Conservation (phyloP, 2,797 vertebrate species). For the Acanthopagrus latus region DNA sequence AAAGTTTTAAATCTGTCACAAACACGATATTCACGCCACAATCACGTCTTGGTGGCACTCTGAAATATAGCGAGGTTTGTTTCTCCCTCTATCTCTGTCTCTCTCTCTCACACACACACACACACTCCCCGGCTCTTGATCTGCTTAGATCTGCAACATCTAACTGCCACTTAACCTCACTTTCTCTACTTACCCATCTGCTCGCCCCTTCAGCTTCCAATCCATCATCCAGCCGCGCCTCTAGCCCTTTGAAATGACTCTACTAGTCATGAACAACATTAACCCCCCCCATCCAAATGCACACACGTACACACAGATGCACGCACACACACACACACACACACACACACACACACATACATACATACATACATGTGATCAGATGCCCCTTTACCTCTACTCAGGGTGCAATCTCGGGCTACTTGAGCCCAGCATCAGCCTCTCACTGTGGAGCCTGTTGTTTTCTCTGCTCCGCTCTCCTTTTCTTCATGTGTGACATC, state of each 20-base stretch:
- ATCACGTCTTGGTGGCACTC: conserved; percentile 49
- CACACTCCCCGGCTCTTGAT: conserved; percentile 69
- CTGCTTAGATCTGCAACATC: conserved; percentile 86
- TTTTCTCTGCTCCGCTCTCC: conserved; percentile 81
- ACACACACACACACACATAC: conserved; percentile 18
- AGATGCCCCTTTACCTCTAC: conserved; percentile 84
- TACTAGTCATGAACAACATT: conserved; percentile 85
- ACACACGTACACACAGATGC: conserved; percentile 18
- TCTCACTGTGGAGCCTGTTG: conserved; percentile 80
- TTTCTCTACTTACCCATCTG: conserved; percentile 83
- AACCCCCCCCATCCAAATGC: conserved; percentile 67
- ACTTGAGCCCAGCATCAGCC: conserved; percentile 85
- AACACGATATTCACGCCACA: conserved; percentile 30
- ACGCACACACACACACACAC: conserved; percentile 22
- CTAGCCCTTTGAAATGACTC: conserved; percentile 79
- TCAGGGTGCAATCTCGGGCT: conserved; percentile 86
- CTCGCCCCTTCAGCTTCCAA: conserved; percentile 79
- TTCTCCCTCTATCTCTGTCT: conserved; percentile 20
- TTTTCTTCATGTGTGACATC: conserved; percentile 84
- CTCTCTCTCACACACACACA: not conserved
- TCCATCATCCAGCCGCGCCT: conserved; percentile 76
- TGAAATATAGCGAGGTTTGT: conserved; percentile 33
- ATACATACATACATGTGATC: conserved; percentile 58
- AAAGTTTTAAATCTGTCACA: conserved; percentile 25
- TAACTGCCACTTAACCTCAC: conserved; percentile 88